Percentiles rank a stretch among this genome's conserved stretches.
These are phyloP conservation scores for Hipparchia semele DNA, from an alignment of 2,888 invertebrate genomes.

Conservation along the genomic window DNA sequence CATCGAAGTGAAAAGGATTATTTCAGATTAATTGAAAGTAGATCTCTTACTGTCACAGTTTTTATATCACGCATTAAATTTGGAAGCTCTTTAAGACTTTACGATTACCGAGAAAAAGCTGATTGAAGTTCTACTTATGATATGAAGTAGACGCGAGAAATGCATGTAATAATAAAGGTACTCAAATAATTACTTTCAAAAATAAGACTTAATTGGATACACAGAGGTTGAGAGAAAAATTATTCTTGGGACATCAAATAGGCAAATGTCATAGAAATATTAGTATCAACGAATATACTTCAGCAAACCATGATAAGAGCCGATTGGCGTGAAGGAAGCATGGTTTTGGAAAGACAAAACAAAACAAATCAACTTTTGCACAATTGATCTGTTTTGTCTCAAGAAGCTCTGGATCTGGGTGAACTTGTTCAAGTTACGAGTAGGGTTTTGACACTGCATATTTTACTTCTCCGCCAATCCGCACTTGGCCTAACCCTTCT, in stretches of 20 bases:
- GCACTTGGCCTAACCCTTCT: no score
- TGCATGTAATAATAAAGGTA: not conserved
- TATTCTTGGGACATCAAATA: no score
- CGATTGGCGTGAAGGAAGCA: no score
- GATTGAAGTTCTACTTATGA: not conserved
- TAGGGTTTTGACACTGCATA: not conserved
- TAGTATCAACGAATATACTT: no score
- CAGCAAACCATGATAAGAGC: no score
- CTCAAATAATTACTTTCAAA: not conserved
- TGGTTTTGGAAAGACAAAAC: no score
- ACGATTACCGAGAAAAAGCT: constrained; percentile 3
- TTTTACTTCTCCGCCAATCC: not conserved
- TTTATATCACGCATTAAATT: constrained; percentile 20
- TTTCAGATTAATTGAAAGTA: constrained; percentile 27
- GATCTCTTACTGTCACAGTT: constrained; percentile 29
- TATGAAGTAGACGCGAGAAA: not conserved
- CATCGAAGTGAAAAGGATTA: constrained; percentile 30
- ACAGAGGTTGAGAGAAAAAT: no score
- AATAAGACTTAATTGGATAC: not conserved
- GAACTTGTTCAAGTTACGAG: no score
- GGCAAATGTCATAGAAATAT: no score
- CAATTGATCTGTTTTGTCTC: no score
- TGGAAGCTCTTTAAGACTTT: constrained; percentile 15
- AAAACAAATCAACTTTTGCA: no score
- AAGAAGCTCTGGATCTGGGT: no score